Conservation (phyloP, 2,113 vertebrate genomes). For the Terrapene triunguis region DNA sequence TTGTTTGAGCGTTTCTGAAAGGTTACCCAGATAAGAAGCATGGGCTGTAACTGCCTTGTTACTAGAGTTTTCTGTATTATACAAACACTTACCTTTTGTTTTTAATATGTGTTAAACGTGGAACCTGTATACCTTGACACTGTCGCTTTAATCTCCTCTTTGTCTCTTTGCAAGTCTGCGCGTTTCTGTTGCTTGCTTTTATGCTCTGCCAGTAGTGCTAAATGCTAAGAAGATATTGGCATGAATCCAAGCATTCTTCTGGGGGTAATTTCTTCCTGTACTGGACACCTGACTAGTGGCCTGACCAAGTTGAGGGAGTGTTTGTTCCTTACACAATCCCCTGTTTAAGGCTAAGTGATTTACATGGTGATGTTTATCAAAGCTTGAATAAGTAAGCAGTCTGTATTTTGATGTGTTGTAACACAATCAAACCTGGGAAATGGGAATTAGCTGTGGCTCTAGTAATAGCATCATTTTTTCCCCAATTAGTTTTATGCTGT, state of each 20-base stretch:
- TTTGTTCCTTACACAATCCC: background rate
- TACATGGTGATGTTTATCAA: background rate
- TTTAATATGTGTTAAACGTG: background rate
- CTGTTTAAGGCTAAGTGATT: background rate
- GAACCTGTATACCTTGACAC: background rate
- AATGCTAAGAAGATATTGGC: slow-evolving; percentile 1
- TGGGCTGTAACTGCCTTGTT: background rate
- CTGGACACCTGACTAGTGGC: background rate
- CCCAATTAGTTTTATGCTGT: background rate
- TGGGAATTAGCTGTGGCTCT: slow-evolving; percentile 16
- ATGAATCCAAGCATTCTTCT: background rate
- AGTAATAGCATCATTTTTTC: background rate
- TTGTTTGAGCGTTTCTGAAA: background rate
- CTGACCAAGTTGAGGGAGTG: background rate
- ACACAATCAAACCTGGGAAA: background rate
- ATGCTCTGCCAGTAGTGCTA: background rate
- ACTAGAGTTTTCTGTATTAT: background rate
- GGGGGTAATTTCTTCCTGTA: background rate
- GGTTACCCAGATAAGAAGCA: background rate
- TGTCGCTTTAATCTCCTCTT: background rate
- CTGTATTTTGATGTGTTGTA: background rate
- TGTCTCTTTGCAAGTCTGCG: background rate
- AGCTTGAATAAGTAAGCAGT: background rate
- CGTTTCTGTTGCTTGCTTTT: background rate
- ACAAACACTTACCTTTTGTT: background rate